phyloP scores from a whole-genome alignment of 2,888 invertebrate genomes.

The Tipula helvola region DNA sequence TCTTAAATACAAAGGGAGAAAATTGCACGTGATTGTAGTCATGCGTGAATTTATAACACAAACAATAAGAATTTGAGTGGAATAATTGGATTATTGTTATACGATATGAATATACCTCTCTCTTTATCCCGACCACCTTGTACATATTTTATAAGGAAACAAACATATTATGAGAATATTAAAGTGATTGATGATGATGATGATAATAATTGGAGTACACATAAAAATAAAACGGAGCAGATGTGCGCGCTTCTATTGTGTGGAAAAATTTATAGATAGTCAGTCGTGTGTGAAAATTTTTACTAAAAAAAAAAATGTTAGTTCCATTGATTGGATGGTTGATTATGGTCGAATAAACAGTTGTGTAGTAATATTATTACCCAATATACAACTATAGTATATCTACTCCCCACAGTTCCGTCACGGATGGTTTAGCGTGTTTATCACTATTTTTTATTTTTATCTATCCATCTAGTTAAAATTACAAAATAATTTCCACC shows the following conservation, averaged over 20 bases:
- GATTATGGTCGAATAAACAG: background rate
- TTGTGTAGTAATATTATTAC: background rate
- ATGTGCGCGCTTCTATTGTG: background rate
- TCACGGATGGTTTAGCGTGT: background rate
- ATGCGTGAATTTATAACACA: background rate
- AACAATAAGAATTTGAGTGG: background rate
- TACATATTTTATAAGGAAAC: background rate
- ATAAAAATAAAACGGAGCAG: background rate
- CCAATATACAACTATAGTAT: background rate
- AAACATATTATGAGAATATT: background rate
- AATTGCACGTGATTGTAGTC: background rate
- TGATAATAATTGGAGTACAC: background rate
- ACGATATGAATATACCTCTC: background rate
- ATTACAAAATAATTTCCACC: background rate
- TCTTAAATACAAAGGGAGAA: background rate
- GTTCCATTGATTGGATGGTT: background rate
- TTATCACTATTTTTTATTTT: background rate
- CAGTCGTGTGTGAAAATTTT: background rate
- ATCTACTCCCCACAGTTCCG: background rate
- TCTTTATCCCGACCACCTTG: background rate
- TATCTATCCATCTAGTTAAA: background rate
- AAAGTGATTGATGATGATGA: background rate
- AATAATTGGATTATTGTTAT: slow-evolving; percentile 4
- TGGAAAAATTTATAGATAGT: background rate
- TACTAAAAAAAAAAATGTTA: background rate